A percentile compares a stretch with the other conserved stretches of the same genome.
Evolutionary conservation across 2,797 vertebrate species (phyloP).

Genomic region (Dallia pectoralis): DNA sequence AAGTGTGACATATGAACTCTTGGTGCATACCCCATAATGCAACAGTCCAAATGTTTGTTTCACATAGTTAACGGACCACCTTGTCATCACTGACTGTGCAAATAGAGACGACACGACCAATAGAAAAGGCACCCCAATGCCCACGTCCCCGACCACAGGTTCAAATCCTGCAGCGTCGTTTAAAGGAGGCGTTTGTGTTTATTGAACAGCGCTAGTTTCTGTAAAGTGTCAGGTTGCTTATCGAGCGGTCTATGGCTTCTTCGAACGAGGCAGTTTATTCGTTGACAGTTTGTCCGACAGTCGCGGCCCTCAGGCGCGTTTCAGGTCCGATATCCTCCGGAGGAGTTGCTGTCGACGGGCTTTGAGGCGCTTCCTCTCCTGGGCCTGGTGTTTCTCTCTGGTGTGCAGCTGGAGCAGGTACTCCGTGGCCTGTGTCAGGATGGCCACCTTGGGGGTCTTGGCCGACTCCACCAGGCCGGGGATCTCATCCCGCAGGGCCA

Average conservation of each 20-base stretch:
- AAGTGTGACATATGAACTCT: conserved; percentile 17
- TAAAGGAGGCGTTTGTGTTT: conserved; percentile 55
- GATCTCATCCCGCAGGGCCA: conserved; percentile 86
- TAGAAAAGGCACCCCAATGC: conserved; percentile 27
- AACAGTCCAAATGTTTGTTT: conserved; percentile 22
- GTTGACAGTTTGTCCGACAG: neutral
- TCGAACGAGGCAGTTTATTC: conserved; percentile 40
- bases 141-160: conserved; percentile 33
- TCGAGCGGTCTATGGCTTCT: conserved; percentile 32
- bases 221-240: conserved; percentile 47
- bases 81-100: conserved; percentile 47
- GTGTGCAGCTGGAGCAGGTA: conserved; percentile 82
- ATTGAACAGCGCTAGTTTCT: conserved; percentile 40
- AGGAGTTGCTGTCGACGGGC: conserved; percentile 81
- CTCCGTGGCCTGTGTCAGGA: conserved; percentile 89
- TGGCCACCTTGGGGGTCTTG: conserved; percentile 94
- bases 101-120: conserved; percentile 28
- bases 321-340: conserved; percentile 80
- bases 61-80: conserved; percentile 14
- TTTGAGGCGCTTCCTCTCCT: conserved; percentile 85
- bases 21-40: conserved; percentile 43
- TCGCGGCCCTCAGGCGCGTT: conserved; percentile 73
- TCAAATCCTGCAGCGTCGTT: conserved; percentile 46
- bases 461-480: conserved; percentile 83
- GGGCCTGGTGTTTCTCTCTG: conserved; percentile 79